A percentile compares a stretch with the other conserved stretches of the same genome.
Conservation (phyloP, 2,113 vertebrate species). For the Pterocles burchelli region DNA sequence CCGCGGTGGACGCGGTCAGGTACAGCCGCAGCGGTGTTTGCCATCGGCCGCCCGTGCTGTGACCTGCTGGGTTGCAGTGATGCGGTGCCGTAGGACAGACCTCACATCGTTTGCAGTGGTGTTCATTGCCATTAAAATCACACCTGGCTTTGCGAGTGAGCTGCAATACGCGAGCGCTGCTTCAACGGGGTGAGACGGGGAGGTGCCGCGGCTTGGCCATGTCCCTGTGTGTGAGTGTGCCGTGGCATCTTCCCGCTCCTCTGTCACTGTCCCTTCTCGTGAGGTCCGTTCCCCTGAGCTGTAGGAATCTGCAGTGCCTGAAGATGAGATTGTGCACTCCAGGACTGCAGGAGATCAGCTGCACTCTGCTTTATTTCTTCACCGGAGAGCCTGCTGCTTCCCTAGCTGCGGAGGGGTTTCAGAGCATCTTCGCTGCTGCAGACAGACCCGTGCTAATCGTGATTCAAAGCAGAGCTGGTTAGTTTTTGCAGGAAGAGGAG, state of each 20-base stretch:
- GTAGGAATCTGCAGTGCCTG: background rate
- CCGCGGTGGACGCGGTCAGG: background rate
- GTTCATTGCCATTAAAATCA: constrained; percentile 51
- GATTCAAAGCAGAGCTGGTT: background rate
- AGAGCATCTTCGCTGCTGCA: background rate
- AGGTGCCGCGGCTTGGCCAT: background rate
- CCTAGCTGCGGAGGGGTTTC: background rate
- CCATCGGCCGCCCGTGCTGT: background rate
- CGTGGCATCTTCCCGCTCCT: background rate
- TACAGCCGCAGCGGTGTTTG: background rate
- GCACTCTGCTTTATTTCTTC: background rate
- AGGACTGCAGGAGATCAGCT: background rate
- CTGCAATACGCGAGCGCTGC: background rate
- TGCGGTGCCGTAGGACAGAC: constrained; percentile 51
- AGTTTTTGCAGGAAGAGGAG: background rate
- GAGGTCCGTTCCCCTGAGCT: background rate
- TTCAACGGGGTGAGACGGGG: background rate
- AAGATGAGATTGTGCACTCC: background rate
- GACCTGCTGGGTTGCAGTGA: constrained; percentile 28
- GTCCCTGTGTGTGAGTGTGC: background rate
- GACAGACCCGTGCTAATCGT: background rate
- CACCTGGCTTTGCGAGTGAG: constrained; percentile 10
- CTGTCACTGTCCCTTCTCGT: background rate
- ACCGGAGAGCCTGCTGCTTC: background rate
- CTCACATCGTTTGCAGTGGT: background rate